These are phyloP conservation scores for Tortricodes alternella DNA, from an alignment of 2,888 invertebrate genomes.

Conservation along the genomic window DNA sequence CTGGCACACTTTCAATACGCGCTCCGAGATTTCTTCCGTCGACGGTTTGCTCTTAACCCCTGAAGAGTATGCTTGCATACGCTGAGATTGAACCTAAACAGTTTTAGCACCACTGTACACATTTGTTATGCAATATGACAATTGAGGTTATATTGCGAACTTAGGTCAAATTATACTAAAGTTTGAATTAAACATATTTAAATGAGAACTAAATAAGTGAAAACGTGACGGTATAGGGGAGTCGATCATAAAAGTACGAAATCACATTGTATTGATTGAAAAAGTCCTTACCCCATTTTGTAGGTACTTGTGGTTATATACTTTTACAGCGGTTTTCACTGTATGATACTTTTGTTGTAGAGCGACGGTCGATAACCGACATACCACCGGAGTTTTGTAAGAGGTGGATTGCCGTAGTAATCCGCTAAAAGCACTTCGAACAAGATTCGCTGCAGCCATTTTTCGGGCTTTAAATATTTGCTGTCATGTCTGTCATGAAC, in stretches of 20 bases:
- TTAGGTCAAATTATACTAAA: no score
- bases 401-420: conserved; percentile 70
- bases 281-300: conserved; percentile 37
- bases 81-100: conserved; percentile 72
- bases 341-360: conserved; percentile 66
- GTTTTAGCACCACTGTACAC: conserved; percentile 62
- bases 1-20: conserved; percentile 93
- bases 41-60: conserved; percentile 77
- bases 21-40: conserved; percentile 86
- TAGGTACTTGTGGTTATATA: conserved; percentile 30
- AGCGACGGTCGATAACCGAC: conserved; percentile 69
- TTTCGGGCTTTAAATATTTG: conserved; percentile 52
- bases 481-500: conserved; percentile 43
- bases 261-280: conserved; percentile 48
- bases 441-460: conserved; percentile 78
- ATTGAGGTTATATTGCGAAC: conserved; percentile 65
- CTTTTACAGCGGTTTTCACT: conserved; percentile 48
- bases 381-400: conserved; percentile 66
- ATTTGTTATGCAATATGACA: conserved; percentile 77
- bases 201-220: no score
- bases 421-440: conserved; percentile 73
- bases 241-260: conserved; percentile 29
- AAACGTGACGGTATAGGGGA: no score
- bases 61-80: conserved; percentile 59
- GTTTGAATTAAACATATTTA: no score